A percentile compares a stretch with the other conserved stretches of the same genome.
These are phyloP conservation scores for Diploscapter pachys DNA, from an alignment of 1,140 invertebrate genomes.

Conservation along the genomic window DNA sequence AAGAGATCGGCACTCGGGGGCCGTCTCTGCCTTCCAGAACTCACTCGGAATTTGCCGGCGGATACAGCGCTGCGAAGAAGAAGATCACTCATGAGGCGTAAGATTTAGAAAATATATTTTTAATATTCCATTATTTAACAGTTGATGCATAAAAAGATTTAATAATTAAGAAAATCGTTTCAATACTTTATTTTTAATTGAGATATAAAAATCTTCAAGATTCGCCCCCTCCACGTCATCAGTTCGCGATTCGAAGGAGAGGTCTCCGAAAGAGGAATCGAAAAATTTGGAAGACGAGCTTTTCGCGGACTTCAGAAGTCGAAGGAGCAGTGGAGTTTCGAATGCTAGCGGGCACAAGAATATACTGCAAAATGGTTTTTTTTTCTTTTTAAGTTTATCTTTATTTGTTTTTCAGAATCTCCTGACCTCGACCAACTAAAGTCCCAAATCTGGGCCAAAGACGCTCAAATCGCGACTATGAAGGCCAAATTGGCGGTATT, in stretches of 20 bases:
- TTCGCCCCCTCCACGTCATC: constrained; percentile 3
- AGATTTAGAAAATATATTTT: neutral
- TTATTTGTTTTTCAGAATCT: neutral
- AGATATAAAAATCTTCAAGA: neutral
- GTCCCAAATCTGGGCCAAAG: constrained; percentile 30
- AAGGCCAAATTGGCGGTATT: constrained; percentile 14
- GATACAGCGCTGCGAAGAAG: neutral
- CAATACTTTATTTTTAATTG: neutral
- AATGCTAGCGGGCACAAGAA: neutral
- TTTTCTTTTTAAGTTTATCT: too few species aligned
- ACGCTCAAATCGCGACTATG: constrained; percentile 26
- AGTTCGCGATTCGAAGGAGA: neutral
- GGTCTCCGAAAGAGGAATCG: too few species aligned
- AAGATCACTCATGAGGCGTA: constrained; percentile 6
- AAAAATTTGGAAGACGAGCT: constrained; percentile 8
- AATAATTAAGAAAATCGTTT: too few species aligned
- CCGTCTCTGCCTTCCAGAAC: constrained; percentile 16
- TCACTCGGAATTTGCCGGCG: constrained; percentile 17
- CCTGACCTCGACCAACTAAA: constrained; percentile 14
- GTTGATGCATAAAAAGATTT: too few species aligned
- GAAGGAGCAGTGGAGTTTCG: neutral
- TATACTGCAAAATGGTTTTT: too few species aligned
- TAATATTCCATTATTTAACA: too few species aligned
- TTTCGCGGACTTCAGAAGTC: neutral
- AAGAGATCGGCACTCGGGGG: constrained; percentile 12